phyloP scores from a whole-genome alignment of 2,113 vertebrate species.

The Chlamydotis undulata region DNA sequence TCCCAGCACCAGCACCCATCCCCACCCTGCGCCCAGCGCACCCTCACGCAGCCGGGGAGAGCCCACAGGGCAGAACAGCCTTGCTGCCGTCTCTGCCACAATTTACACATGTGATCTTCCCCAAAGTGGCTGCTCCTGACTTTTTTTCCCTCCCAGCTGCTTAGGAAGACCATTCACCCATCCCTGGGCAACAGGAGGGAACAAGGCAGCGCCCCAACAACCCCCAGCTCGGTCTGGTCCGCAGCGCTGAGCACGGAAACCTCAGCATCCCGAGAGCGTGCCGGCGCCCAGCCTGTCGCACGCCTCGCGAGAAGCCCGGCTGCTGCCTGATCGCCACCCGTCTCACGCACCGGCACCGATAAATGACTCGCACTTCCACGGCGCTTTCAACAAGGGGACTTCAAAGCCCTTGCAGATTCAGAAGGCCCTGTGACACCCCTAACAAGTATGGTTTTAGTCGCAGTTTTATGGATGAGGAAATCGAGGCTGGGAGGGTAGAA shows the following conservation, averaged over 20 bases:
- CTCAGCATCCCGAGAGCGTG: rapidly evolving
- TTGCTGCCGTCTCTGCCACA: too few relatives aligned
- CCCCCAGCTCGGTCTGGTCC: too few relatives aligned
- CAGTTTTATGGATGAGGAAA: conserved; percentile 65
- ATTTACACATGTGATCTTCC: too few relatives aligned
- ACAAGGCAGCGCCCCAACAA: too few relatives aligned
- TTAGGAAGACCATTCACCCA: too few relatives aligned
- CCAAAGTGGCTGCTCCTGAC: too few relatives aligned
- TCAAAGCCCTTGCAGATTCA: conserved; percentile 24
- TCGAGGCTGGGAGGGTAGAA: not conserved
- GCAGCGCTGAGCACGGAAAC: too few relatives aligned
- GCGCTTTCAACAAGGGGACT: not conserved
- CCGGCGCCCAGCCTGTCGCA: not conserved
- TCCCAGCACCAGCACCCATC: too few relatives aligned
- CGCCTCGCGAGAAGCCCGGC: not conserved
- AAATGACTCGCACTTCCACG: not conserved
- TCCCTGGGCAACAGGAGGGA: too few relatives aligned
- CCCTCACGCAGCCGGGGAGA: too few relatives aligned
- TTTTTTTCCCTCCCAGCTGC: too few relatives aligned
- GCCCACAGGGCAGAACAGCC: too few relatives aligned
- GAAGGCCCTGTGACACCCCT: conserved; percentile 31
- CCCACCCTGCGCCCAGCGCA: not conserved
- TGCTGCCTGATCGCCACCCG: not conserved
- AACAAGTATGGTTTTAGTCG: conserved; percentile 38
- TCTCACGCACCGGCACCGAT: not conserved